A percentile compares a stretch with the other conserved stretches of the same genome.
phyloP scores from a whole-genome alignment of 2,888 invertebrate species.

The Pandemis heparana region DNA sequence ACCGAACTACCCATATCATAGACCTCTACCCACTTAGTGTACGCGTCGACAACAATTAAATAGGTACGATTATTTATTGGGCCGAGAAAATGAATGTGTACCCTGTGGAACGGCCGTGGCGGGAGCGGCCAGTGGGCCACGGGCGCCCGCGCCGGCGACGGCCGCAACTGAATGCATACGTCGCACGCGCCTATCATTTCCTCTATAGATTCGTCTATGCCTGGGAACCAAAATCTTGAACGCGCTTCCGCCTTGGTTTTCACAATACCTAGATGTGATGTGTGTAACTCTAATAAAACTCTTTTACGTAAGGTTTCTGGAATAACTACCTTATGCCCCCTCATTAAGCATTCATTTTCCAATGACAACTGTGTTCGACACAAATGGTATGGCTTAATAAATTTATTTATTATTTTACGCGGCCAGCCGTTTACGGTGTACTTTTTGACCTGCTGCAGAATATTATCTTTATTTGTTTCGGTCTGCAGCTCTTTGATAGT shows the following conservation, averaged over 20 bases:
- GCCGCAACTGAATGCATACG: conserved; percentile 35
- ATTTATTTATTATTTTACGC: background rate
- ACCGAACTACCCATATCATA: no score
- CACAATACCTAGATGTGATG: conserved; percentile 49
- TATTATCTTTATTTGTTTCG: no score
- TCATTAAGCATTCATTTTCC: conserved; percentile 48
- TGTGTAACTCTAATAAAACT: conserved; percentile 8
- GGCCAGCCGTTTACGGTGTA: no score
- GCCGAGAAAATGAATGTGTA: no score
- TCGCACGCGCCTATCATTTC: conserved; percentile 40
- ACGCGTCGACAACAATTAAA: no score
- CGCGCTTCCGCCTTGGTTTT: conserved; percentile 52
- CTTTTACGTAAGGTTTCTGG: conserved; percentile 40
- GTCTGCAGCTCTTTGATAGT: no score
- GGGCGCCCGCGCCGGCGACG: no score
- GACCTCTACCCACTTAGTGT: no score
- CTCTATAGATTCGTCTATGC: conserved; percentile 44
- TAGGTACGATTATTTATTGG: no score
- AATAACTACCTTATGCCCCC: conserved; percentile 49
- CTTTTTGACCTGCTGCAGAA: background rate
- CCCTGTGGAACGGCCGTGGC: no score
- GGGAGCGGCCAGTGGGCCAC: no score
- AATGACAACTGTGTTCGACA: conserved; percentile 38
- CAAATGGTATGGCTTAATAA: conserved; percentile 13
- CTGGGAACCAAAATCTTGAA: conserved; percentile 49